These are phyloP conservation scores for Eudemis profundana DNA, from an alignment of 2,888 invertebrate genomes.

Conservation along the genomic window DNA sequence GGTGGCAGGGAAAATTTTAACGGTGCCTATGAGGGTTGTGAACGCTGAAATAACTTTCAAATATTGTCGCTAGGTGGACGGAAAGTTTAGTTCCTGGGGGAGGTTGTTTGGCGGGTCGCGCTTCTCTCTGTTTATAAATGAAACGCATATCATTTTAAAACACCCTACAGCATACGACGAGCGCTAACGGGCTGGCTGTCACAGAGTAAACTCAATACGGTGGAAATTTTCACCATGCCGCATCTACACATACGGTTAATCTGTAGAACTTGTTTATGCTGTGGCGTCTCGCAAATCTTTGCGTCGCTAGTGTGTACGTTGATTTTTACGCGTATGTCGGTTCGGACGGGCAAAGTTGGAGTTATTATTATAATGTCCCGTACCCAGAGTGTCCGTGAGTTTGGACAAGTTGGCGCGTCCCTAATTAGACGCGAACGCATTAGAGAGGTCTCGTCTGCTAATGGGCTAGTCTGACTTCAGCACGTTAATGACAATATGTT, in stretches of 20 bases:
- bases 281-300: constrained; percentile 45
- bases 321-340: constrained; percentile 57
- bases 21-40: constrained; percentile 86
- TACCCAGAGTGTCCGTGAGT: constrained; percentile 57
- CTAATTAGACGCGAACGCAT: constrained; percentile 60
- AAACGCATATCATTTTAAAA: constrained; percentile 80
- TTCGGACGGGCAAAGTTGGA: constrained; percentile 62
- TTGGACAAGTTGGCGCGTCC: constrained; percentile 58
- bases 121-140: constrained; percentile 82
- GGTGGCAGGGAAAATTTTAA: constrained; percentile 84
- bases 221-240: constrained; percentile 36
- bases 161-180: constrained; percentile 62
- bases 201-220: constrained; percentile 48
- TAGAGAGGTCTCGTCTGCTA: constrained; percentile 51
- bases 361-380: constrained; percentile 67
- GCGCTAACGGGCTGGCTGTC: constrained; percentile 49
- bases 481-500: constrained; percentile 16
- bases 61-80: constrained; percentile 86
- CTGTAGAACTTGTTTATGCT: constrained; percentile 44
- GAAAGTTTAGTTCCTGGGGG: constrained; percentile 82
- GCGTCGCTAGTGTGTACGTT: constrained; percentile 52
- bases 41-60: constrained; percentile 85
- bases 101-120: constrained; percentile 77
- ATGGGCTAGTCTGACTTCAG: constrained; percentile 30
- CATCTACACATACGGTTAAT: constrained; percentile 22